Base-by-base conservation (phyloP, 2,888 invertebrate species). In the Rhamphomyia laevipes region DNA sequence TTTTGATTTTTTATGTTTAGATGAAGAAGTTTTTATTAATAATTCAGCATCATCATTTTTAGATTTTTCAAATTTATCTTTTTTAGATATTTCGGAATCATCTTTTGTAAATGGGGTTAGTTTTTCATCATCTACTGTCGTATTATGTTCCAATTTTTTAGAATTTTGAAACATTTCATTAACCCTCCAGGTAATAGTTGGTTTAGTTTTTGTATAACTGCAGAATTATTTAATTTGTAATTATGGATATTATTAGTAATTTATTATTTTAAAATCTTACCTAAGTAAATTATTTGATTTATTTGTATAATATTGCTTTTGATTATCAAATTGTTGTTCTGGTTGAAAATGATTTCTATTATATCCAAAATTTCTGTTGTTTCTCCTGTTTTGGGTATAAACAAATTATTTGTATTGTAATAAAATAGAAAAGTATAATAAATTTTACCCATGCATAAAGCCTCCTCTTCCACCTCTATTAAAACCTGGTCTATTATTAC, bases 151-250 rank as follows among this genome's bases (percentile, higher is more conserved):
- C 9, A 23, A 5, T 23, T 42, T 42, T 15, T 27, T 21, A 2
- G 7, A 7, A 15, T 13, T 10, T 2, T 11, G 6, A 42, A 18
- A 42, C 2, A 21, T 23, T 42, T 21, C 15, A 23, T 42, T 42
- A 27, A 21, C 11, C 6, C 21, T 21, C 42, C 42, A 42, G 9
- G 42, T 27, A 13, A 42, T 21, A 13, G 21, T 21, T 15, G 42
- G 42, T 27, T 42, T 42, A 2, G 42, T 42, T 42, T 42, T 42
- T 27, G 42, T 42, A 11, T 42, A 42, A n/a, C 42, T 42, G 23
- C 2, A 38, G 9, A 17, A 38, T n/a, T 12, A 37, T 10, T 12
- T 15, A 15, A 7, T 37, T 3, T 16, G 9, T 4, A 4, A 37
- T 10, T 15, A 15, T 7, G 3, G n/a, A n/a, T 4, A 12, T 4